Evolutionary conservation across 2,888 invertebrate genomes (phyloP), one percentile per base, ranked within the genome.

Genomic region (Gnatocerus cornutus): DNA sequence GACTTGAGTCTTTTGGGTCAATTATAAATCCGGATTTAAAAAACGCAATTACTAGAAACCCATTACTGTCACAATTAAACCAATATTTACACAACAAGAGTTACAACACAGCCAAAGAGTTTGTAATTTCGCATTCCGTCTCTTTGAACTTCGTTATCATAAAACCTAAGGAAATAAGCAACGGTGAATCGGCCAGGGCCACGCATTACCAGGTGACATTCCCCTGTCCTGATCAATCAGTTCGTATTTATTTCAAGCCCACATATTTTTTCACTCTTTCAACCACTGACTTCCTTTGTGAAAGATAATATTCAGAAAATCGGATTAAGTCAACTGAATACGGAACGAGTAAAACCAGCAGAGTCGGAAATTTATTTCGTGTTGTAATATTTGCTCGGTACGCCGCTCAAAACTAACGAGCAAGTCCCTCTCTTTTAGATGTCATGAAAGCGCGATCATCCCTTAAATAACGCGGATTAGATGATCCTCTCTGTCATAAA

Each of bases 351-450:
- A 21, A 13, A 27, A n/a, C n/a, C 16, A 2, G n/a, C 46, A 48
- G 48, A 61, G 29, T 48, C 48, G 10, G 61, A 30, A 61, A 61
- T 61, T 61, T 61, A 61, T 61, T 61, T 61, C 46, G 39, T 46
- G 16, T 14, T 21, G 16, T 14, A 9, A 9, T 46, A 21, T 21
- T 9, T 46, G 14, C 16, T 13, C 46, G 9, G 13, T 43, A 12
- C 12, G 12, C n/a, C 1, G 10, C 8, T 10, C 10, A 46, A 46
- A 45, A 6, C 14, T 13, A 5, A 45, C n/a, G n/a, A n/a, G n/a
- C n/a, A n/a, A n/a, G n/a, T n/a, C 39, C 39, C 39, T 9, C 41
- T 12, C 2, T 13, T 41, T 41, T 41, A 5, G 21, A 4, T n/a
- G n/a, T n/a, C n/a, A n/a, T n/a, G n/a, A n/a, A n/a, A n/a, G 21